Conservation (phyloP, 1,140 invertebrate species). For the Drusus annulatus region DNA sequence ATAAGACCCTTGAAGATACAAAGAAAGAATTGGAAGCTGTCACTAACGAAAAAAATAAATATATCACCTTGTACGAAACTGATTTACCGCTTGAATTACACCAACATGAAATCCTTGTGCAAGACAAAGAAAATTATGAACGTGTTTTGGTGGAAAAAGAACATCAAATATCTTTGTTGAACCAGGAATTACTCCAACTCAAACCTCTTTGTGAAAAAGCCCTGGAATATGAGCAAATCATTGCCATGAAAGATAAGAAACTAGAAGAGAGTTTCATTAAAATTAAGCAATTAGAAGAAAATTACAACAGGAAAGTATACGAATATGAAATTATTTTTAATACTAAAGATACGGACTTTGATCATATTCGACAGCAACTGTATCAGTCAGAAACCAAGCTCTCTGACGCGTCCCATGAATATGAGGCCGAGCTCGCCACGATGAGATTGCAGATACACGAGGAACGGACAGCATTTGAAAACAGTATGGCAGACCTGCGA, state of each 20-base stretch:
- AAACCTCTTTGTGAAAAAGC: conserved; percentile 21
- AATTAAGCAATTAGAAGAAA: conserved; percentile 40
- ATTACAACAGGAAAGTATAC: conserved; percentile 44
- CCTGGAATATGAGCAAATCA: conserved; percentile 38
- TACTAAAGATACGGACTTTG: conserved; percentile 59
- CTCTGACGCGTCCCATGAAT: conserved; percentile 69
- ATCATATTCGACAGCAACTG: conserved; percentile 62
- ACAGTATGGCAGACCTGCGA: conserved; percentile 61
- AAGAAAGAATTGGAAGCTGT: conserved; percentile 67
- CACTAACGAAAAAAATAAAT: conserved; percentile 66
- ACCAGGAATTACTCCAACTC: conserved; percentile 12
- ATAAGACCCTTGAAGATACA: conserved; percentile 61
- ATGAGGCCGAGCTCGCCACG: conserved; percentile 69
- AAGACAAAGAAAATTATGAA: conserved; percentile 58
- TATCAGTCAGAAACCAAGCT: conserved; percentile 68
- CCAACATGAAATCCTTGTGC: conserved; percentile 65
- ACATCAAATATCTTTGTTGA: conserved; percentile 25
- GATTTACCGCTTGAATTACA: conserved; percentile 67
- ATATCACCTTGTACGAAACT: conserved; percentile 67
- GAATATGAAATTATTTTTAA: conserved; percentile 44
- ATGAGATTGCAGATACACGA: conserved; percentile 68
- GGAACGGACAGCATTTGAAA: conserved; percentile 62
- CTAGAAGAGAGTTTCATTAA: conserved; percentile 33
- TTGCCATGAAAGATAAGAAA: conserved; percentile 43
- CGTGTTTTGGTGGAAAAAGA: conserved; percentile 58